Evolutionary conservation across 2,113 vertebrate species (phyloP), one percentile per base, ranked within the genome.

Genomic region (Mesocricetus auratus): DNA sequence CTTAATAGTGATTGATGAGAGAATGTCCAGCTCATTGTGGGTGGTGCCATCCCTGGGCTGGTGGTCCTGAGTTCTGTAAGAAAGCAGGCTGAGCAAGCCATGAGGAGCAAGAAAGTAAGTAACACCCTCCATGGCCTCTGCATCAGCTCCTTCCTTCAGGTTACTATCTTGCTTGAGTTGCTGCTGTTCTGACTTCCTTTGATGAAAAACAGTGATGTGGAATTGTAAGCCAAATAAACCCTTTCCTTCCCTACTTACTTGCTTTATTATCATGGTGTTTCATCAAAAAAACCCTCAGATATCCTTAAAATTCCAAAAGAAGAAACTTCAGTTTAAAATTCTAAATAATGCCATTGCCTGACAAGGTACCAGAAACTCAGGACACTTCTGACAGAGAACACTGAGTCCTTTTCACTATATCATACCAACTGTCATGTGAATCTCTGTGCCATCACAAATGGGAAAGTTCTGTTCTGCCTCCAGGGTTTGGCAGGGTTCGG

Each of bases 281-380:
- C 22, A 62, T 42, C 7, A 5, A 8, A 83, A 39, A 83, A 58
- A 83, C 22, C n/a, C 56, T 42, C 29, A 17, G n/a, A 62, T 0
- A 47, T 26, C 12, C 13, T 86, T 16, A 79, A 91, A 89, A 88
- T 88, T 78, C 26, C 77, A 64, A 96, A 33, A 90, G 78, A 10
- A 89, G 24, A 10, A 88, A 94, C 78, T 83, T 79, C 73, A 94
- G 5, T 39, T 66, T 96, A 39, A 16, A 73, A 93, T 13, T 29
- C 92, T 42, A 83, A 73, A 78, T 85, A 36, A 79, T 58, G 58
- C 82, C 45, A 69, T 74, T 42, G 74, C 3, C 3, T 53, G 22
- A 71, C 9, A 71, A 45, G 31, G 9, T 71, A 16, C 47, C 33
- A 47, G 10, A 71, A 90, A 85, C 58, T 91, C 22, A 4, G 31